These are phyloP conservation scores for Dreissena rostriformis DNA, from an alignment of 1,140 invertebrate species.

Conservation along the genomic window DNA sequence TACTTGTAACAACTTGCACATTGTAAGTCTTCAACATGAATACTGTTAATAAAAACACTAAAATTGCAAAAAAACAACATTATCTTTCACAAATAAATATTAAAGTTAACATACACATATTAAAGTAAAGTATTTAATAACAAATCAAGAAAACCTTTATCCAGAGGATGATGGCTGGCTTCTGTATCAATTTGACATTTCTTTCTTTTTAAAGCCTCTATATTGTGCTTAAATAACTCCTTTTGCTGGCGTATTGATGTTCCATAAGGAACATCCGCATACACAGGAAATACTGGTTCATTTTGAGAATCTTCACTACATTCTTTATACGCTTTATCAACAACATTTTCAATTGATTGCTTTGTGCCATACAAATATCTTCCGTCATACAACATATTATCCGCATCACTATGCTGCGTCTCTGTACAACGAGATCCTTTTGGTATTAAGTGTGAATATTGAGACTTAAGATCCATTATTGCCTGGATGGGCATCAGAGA, in stretches of 20 bases:
- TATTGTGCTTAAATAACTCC: constrained; percentile 42
- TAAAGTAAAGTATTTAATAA: not conserved
- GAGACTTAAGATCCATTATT: constrained; percentile 36
- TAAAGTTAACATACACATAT: not conserved
- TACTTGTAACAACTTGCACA: not conserved
- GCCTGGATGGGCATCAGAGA: constrained; percentile 39
- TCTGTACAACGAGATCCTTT: constrained; percentile 21
- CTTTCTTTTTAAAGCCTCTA: constrained; percentile 18
- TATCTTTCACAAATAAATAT: not conserved
- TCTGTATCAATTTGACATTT: too few species aligned
- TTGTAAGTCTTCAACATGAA: not conserved
- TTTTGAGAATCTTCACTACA: not conserved
- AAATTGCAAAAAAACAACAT: too few species aligned
- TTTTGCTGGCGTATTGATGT: constrained; percentile 50
- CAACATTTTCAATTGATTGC: too few species aligned
- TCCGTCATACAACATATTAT: constrained; percentile 47
- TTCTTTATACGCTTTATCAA: not conserved
- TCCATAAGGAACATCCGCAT: constrained; percentile 53
- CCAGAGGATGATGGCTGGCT: not conserved
- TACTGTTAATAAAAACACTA: not conserved
- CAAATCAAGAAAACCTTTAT: not conserved
- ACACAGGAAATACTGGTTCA: constrained; percentile 25
- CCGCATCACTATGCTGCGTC: not conserved
- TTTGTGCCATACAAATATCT: constrained; percentile 34
- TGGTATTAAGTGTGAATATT: constrained; percentile 26